Percentiles rank a stretch among this genome's conserved stretches.
These are phyloP conservation scores for Stratiomys singularior DNA, from an alignment of 2,888 invertebrate genomes.

Conservation along the genomic window DNA sequence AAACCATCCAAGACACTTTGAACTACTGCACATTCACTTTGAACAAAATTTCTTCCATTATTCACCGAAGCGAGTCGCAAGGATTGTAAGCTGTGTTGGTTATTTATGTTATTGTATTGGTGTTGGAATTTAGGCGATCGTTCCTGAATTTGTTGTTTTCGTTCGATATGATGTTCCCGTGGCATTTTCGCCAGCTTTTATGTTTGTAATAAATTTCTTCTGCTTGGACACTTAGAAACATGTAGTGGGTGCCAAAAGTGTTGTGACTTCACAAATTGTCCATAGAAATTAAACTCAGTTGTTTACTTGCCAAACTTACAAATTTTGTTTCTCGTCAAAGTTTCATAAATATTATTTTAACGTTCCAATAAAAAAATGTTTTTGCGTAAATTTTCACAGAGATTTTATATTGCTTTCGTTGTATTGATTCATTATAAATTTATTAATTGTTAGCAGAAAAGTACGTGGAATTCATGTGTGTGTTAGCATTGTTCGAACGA, in stretches of 20 bases:
- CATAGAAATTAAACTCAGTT: no score
- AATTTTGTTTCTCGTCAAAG: not conserved
- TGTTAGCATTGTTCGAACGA: not conserved
- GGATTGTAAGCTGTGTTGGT: not conserved
- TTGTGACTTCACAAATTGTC: no score
- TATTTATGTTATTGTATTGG: slow-evolving; percentile 51
- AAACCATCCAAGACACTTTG: not conserved
- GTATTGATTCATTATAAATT: slow-evolving; percentile 55
- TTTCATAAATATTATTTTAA: no score
- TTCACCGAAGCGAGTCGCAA: not conserved
- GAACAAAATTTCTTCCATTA: not conserved
- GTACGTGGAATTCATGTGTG: not conserved
- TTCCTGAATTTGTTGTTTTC: slow-evolving; percentile 14
- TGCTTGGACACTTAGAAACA: no score
- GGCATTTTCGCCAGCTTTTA: slow-evolving; percentile 16
- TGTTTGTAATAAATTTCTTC: not conserved
- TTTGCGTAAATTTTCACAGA: slow-evolving; percentile 57
- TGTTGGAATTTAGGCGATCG: slow-evolving; percentile 50
- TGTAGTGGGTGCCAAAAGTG: no score
- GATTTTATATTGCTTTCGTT: slow-evolving; percentile 65
- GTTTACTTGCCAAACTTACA: no score
- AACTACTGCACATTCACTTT: not conserved
- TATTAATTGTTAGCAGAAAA: not conserved
- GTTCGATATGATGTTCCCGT: slow-evolving; percentile 13
- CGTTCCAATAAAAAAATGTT: no score